Percentiles rank a stretch among this genome's conserved stretches.
Conservation (phyloP, 2,888 invertebrate species). For the Pharmacophagus antenor region DNA sequence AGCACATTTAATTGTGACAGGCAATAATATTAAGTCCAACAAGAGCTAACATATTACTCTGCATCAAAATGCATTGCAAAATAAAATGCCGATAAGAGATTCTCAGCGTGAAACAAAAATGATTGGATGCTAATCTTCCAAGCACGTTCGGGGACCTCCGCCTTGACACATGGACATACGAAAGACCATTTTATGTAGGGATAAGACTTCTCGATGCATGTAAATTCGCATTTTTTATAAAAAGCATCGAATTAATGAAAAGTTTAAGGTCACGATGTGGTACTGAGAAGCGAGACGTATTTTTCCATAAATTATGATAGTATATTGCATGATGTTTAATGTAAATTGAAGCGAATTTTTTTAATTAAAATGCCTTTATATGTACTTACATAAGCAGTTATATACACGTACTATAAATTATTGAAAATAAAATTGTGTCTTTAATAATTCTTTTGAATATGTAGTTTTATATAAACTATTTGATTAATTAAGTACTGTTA, state of each 20-base stretch:
- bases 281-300: slow-evolving; percentile 44
- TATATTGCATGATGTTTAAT: background rate
- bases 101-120: slow-evolving; percentile 65
- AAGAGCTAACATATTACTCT: slow-evolving; percentile 47
- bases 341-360: background rate
- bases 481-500: too few species aligned
- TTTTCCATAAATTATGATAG: slow-evolving; percentile 37
- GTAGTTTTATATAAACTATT: too few species aligned
- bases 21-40: slow-evolving; percentile 24
- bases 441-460: too few species aligned
- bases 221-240: slow-evolving; percentile 73
- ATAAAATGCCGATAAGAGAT: slow-evolving; percentile 52
- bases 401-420: background rate
- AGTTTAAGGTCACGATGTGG: slow-evolving; percentile 44
- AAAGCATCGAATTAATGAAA: slow-evolving; percentile 61
- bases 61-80: slow-evolving; percentile 65
- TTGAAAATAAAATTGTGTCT: background rate
- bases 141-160: slow-evolving; percentile 62
- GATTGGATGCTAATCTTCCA: slow-evolving; percentile 50
- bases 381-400: background rate
- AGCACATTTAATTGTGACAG: slow-evolving; percentile 12
- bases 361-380: background rate
- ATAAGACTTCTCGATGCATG: slow-evolving; percentile 51
- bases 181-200: slow-evolving; percentile 62
- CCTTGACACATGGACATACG: slow-evolving; percentile 63